These are phyloP conservation scores for Datnioides undecimradiatus DNA, from an alignment of 2,113 vertebrate species.

Conservation along the genomic window DNA sequence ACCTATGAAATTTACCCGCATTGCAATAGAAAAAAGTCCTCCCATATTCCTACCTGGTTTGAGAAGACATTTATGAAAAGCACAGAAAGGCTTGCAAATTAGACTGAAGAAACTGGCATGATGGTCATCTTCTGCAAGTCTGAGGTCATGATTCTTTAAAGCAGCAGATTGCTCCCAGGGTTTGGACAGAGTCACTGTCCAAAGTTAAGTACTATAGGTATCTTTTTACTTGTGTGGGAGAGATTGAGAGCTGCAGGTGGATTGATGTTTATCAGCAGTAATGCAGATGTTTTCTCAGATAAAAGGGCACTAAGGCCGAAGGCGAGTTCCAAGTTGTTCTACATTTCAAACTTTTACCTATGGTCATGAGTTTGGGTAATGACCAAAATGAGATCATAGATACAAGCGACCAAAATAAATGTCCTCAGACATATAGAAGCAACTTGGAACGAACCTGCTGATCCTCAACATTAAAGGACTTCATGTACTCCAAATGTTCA, in stretches of 20 bases:
- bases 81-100: not conserved
- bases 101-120: not conserved
- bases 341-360: not conserved
- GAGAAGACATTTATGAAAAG: not conserved
- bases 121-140: not conserved
- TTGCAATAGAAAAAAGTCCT: not conserved
- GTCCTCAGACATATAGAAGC: not conserved
- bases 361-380: not conserved
- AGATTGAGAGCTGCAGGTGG: no score
- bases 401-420: not conserved
- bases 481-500: no score
- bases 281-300: not conserved
- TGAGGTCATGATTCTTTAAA: not conserved
- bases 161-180: not conserved
- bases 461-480: not conserved
- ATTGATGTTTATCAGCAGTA: not conserved
- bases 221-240: no score
- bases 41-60: not conserved
- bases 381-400: not conserved
- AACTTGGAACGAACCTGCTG: not conserved
- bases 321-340: not conserved
- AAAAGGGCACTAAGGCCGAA: not conserved
- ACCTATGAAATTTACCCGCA: not conserved
- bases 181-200: not conserved
- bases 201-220: not conserved